phyloP scores from a whole-genome alignment of 2,113 vertebrate genomes.

The Anser brachyrhynchus region DNA sequence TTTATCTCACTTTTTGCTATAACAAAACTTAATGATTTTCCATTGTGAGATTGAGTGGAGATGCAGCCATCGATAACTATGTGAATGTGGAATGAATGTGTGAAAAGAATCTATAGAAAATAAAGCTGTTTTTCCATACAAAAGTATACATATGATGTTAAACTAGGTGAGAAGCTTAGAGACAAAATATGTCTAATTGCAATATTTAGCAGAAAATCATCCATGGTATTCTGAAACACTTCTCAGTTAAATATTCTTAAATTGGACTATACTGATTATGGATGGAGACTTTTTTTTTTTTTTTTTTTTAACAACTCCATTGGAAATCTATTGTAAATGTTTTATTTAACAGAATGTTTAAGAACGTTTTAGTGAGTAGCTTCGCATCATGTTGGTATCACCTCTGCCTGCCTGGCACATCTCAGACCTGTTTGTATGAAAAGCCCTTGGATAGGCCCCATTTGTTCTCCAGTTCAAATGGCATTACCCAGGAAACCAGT shows the following conservation, averaged over 20 bases:
- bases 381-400: accelerated
- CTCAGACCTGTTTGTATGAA: neutral
- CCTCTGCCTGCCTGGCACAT: neutral
- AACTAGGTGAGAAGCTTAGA: neutral
- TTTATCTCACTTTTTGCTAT: neutral
- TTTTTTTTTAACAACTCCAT: neutral
- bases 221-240: neutral
- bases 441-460: neutral
- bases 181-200: neutral
- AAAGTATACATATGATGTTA: neutral
- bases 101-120: neutral
- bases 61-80: neutral
- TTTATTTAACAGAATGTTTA: neutral
- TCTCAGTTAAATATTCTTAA: neutral
- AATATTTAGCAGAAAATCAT: neutral
- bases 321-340: neutral
- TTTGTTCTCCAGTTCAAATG: conserved; percentile 4
- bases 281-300: neutral
- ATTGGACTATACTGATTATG: neutral
- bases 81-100: neutral
- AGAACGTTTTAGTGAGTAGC: neutral
- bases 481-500: neutral
- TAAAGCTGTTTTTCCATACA: neutral
- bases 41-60: neutral
- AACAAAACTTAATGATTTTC: neutral